Evolutionary conservation across 2,888 invertebrate species (phyloP), one percentile per base, ranked within the genome.

Genomic region (Trilocha varians): DNA sequence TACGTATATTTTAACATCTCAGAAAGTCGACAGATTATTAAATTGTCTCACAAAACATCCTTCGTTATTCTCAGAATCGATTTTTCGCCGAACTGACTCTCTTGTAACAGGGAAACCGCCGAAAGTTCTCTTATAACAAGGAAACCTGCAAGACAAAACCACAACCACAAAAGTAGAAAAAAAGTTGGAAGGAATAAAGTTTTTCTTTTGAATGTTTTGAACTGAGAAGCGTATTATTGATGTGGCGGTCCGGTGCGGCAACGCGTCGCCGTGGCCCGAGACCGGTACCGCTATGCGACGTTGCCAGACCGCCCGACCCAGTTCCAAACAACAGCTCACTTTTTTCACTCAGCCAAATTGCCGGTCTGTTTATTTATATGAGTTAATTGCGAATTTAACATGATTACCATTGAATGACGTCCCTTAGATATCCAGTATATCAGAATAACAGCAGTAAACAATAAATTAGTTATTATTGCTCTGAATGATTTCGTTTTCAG

Each of bases 201-300:
- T 13, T 39, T 39, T 38, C 33, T 33, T 39, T 16, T 9, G 38
- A 15, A 32, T 32, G 33, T 17, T 34, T 33, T 5, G 5, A 34
- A 6, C 34, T 18, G 40, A 16, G 9, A 36, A 36, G 13, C 18
- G 36, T 13, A 15, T 35, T 25, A 25, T 36, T 15, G 40, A 17
- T 34, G 18, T 32, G 16, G 25, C 33, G 15, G 36, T 36, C 32
- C 43, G 16, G 25, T 25, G 33, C 5, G n/a, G 36, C 44, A 41
- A 48, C 44, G 65, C 63, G 62, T 43, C 48, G 74, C 70, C 75
- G 73, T 65, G 71, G 51, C 49, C 52, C 57, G 34, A 55, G 55
- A 49, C 47, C 49, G 38, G 54, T 67, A 70, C 72, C 71, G 74
- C 72, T 72, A 75, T 67, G 78, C 78, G 71, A 62, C 71, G 78